Conservation (phyloP, 1,140 invertebrate species). For the Bombus haemorrhoidalis region DNA sequence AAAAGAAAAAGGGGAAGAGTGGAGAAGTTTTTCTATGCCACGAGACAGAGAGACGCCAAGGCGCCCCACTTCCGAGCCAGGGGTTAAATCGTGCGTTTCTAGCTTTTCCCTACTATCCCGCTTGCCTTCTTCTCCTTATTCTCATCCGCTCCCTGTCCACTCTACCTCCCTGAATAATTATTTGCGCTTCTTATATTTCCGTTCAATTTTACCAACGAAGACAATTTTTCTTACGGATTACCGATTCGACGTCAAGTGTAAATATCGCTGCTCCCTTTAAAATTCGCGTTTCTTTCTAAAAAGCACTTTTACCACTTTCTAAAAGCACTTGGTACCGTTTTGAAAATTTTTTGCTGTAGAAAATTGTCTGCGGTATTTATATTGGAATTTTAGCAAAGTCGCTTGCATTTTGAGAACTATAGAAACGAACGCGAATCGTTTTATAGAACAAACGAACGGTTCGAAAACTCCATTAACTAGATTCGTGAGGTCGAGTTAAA, state of each 20-base stretch:
- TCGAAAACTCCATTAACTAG: too few species aligned
- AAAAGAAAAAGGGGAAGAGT: slow-evolving; percentile 13
- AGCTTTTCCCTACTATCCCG: slow-evolving; percentile 16
- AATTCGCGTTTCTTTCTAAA: not conserved
- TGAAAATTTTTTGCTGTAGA: too few species aligned
- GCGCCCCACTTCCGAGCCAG: slow-evolving; percentile 69
- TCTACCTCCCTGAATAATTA: not conserved
- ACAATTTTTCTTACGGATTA: too few species aligned
- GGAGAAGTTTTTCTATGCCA: slow-evolving; percentile 71
- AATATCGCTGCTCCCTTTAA: not conserved
- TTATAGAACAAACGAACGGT: not conserved
- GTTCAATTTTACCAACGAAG: not conserved
- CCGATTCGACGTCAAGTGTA: not conserved
- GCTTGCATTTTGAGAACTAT: too few species aligned
- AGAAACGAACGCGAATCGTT: not conserved
- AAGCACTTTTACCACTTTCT: not conserved
- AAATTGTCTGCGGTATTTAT: not conserved
- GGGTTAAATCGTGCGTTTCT: slow-evolving; percentile 50
- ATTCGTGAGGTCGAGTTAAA: too few species aligned
- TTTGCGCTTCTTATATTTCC: slow-evolving; percentile 32
- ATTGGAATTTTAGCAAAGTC: not conserved
- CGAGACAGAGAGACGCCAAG: slow-evolving; percentile 73
- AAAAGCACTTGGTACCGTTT: not conserved
- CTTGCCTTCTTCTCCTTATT: not conserved
- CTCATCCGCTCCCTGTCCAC: not conserved